Percentiles rank a stretch among this genome's conserved stretches.
These are phyloP conservation scores for Vidua macroura DNA, from an alignment of 2,113 vertebrate species.

Conservation along the genomic window DNA sequence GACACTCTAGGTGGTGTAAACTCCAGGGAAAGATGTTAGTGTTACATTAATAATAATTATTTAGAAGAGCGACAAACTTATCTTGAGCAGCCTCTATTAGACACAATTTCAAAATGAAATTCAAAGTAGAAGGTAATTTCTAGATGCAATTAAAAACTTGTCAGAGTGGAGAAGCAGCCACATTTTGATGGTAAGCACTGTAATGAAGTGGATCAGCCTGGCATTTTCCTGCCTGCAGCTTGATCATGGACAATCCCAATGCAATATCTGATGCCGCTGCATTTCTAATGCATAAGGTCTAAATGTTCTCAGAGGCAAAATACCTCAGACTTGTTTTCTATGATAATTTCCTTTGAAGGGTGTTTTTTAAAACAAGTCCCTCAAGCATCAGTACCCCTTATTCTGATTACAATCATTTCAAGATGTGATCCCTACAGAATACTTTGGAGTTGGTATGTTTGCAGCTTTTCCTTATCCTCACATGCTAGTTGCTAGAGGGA, in stretches of 20 bases:
- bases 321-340: background rate
- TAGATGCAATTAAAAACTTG: slow-evolving; percentile 35
- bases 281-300: background rate
- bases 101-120: background rate
- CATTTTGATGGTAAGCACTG: background rate
- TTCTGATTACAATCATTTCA: background rate
- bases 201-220: background rate
- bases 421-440: background rate
- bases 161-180: background rate
- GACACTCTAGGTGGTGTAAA: background rate
- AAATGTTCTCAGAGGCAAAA: background rate
- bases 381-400: background rate
- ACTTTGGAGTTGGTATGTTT: background rate
- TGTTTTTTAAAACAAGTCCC: background rate
- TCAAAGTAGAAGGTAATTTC: slow-evolving; percentile 34
- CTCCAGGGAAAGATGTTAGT: background rate
- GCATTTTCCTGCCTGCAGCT: background rate
- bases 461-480: background rate
- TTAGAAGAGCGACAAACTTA: slow-evolving; percentile 14
- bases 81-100: slow-evolving; percentile 14
- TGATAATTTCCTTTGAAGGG: background rate
- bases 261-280: background rate
- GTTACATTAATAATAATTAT: slow-evolving; percentile 44
- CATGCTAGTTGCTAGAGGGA: background rate
- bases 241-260: background rate